phyloP scores from a whole-genome alignment of 2,888 invertebrate genomes.

The Tipula lateralis region DNA sequence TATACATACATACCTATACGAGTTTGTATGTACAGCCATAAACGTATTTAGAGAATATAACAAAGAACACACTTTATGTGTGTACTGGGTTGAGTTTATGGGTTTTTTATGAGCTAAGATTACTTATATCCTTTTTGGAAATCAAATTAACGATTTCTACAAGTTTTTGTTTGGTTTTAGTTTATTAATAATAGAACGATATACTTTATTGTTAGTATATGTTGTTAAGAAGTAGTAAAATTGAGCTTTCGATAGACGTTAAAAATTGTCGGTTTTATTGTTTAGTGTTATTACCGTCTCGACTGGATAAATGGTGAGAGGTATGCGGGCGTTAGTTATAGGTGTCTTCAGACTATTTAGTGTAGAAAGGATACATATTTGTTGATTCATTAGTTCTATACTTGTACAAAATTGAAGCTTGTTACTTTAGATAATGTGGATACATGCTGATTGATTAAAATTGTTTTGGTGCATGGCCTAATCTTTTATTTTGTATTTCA shows the following conservation, averaged over 20 bases:
- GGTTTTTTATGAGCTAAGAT: neutral
- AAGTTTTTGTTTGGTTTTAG: neutral
- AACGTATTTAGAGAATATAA: neutral
- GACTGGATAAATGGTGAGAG: neutral
- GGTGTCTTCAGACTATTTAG: too few relatives aligned
- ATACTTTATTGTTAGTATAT: neutral
- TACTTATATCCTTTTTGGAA: neutral
- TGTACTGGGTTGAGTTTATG: neutral
- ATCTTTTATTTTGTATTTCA: too few relatives aligned
- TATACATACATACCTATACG: neutral
- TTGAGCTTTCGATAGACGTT: neutral
- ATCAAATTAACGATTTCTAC: neutral
- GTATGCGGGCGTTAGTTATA: too few relatives aligned
- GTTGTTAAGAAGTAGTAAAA: neutral
- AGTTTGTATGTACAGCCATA: neutral
- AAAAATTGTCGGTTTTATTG: neutral
- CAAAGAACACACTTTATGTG: neutral
- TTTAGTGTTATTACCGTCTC: neutral
- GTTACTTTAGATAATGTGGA: too few relatives aligned
- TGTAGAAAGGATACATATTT: too few relatives aligned
- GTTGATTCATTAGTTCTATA: too few relatives aligned
- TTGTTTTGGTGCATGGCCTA: too few relatives aligned
- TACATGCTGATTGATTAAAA: too few relatives aligned
- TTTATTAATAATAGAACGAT: neutral
- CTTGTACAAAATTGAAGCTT: too few relatives aligned